Percentiles rank a stretch among this genome's conserved stretches.
Conservation (phyloP, 2,113 vertebrate species). For the Rhombomys opimus region DNA sequence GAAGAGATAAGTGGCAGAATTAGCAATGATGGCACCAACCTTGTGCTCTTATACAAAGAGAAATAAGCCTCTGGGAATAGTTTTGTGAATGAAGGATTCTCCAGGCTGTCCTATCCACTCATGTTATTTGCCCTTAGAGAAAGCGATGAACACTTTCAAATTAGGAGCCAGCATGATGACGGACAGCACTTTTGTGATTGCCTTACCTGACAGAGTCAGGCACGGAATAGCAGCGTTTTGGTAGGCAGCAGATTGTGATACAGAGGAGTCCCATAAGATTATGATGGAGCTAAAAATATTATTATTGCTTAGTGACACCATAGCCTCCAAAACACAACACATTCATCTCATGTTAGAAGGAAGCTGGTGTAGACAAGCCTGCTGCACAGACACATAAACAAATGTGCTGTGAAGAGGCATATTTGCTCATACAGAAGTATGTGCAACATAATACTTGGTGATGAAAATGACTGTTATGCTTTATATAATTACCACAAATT, state of each 20-base stretch:
- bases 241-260: not conserved
- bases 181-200: not conserved
- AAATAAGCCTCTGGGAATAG: not conserved
- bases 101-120: not conserved
- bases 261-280: not conserved
- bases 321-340: not conserved
- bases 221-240: not conserved
- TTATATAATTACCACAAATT: not conserved
- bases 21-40: not conserved
- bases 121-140: not conserved
- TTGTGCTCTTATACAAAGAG: not conserved
- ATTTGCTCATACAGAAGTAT: not conserved
- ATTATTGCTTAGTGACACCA: not conserved
- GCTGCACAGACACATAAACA: not conserved
- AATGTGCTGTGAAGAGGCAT: not conserved
- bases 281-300: not conserved
- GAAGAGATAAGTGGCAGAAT: not conserved
- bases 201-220: not conserved
- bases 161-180: not conserved
- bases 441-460: not conserved
- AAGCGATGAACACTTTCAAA: not conserved
- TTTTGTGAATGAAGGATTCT: constrained; percentile 6
- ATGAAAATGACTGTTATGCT: not conserved
- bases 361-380: no score
- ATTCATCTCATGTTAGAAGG: not conserved